Conservation (phyloP, 2,888 invertebrate species). For the Isoperla grammatica region DNA sequence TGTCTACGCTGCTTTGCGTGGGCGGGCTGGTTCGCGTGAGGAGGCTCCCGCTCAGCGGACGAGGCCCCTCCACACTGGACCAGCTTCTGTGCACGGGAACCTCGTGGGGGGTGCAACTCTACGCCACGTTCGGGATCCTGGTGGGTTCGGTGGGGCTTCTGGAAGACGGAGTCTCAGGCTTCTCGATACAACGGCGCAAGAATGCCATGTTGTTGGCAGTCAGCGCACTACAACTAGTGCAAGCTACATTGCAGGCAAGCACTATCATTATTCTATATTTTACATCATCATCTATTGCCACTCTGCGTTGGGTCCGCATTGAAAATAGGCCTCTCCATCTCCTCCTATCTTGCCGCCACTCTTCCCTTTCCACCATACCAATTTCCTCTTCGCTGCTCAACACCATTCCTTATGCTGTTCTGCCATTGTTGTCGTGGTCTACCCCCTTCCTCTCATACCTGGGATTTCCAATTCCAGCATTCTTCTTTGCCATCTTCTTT, state of each 20-base stretch:
- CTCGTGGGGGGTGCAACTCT: slow-evolving; percentile 46
- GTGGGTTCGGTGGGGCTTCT: slow-evolving; percentile 43
- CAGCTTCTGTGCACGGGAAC: slow-evolving; percentile 44
- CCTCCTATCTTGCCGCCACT: too few relatives aligned
- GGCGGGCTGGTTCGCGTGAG: slow-evolving; percentile 41
- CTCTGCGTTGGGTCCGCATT: too few relatives aligned
- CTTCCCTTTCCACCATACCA: too few relatives aligned
- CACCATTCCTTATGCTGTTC: too few relatives aligned
- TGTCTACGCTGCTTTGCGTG: slow-evolving; percentile 44
- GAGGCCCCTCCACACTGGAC: slow-evolving; percentile 44
- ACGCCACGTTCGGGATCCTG: slow-evolving; percentile 47
- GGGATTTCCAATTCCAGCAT: too few relatives aligned
- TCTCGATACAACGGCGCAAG: slow-evolving; percentile 32
- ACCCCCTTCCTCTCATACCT: too few relatives aligned
- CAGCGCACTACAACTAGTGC: slow-evolving; percentile 45
- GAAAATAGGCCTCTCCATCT: too few relatives aligned
- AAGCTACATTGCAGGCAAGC: slow-evolving; percentile 41
- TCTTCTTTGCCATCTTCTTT: too few relatives aligned
- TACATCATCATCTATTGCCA: too few relatives aligned
- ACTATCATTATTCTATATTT: background rate
- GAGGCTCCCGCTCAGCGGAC: slow-evolving; percentile 45
- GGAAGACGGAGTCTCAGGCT: slow-evolving; percentile 33
- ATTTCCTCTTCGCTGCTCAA: too few relatives aligned
- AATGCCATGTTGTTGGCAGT: slow-evolving; percentile 45
- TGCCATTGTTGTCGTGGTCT: too few relatives aligned